Evolutionary conservation across 2,113 vertebrate genomes (phyloP), one percentile per base, ranked within the genome.

Genomic region (Colius striatus): DNA sequence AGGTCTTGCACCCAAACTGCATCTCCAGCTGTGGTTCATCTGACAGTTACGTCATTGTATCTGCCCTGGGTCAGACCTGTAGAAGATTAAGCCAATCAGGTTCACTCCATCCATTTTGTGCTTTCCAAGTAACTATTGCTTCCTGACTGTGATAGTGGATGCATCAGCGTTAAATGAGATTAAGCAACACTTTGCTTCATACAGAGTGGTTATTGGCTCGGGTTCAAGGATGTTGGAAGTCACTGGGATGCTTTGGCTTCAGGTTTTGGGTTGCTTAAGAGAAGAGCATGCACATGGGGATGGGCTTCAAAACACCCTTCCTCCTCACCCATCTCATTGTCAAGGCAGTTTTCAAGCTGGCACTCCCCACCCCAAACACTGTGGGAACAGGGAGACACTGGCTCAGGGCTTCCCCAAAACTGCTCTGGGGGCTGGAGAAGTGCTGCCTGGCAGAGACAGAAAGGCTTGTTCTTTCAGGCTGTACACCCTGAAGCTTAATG

Each of bases 301-400:
- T 65, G 32, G 23, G 48, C 18, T 87, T 55, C 41, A 48, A 34
- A 67, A 61, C 6, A 18, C n/a, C 13, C 29, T 11, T 58, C 10
- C 0, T 14, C 50, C 61, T 86, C 80, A 29, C 20, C 58, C 53
- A 23, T 7, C 55, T 71, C 67, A 0, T 5, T 19, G 5, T 13
- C 75, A 84, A 27, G 45, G 6, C 23, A 55, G 54, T 23, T 51
- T 81, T 51, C 48, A 47, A 22, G 66, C 48, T 45, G 66, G 13
- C 3, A 6, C 16, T 84, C 10, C 41, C 26, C 38, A 20, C 38
- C 36, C 29, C 2, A 6, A 58, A 25, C 0, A 0, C 48, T 34
- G 9, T 0, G 0, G 54, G 41, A 23, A 41, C 0, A 2, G 29
- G 54, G 45, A 68, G 18, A 68, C 15, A 4, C 0, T 1, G 38